A percentile compares a stretch with the other conserved stretches of the same genome.
Conservation (phyloP, 2,888 invertebrate genomes). For the Hypolimnas misippus region DNA sequence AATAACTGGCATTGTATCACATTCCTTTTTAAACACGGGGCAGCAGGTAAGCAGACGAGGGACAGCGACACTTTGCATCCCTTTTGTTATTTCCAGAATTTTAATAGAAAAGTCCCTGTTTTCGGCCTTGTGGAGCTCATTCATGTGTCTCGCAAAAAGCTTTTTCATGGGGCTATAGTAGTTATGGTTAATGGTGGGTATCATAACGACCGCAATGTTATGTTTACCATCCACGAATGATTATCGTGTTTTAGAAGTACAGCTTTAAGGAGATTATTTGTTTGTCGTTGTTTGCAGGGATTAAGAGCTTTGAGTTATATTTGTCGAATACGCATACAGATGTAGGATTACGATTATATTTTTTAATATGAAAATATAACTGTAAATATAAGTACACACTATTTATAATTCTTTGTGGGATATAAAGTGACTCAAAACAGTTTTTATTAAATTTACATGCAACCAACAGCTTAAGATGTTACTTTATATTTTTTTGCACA, state of each 20-base stretch:
- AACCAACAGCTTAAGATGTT: background rate
- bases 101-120: conserved; percentile 70
- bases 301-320: too few species aligned
- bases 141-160: conserved; percentile 44
- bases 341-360: too few species aligned
- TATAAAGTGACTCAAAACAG: background rate
- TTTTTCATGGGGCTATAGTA: conserved; percentile 40
- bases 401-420: too few species aligned
- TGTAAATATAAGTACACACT: too few species aligned
- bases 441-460: background rate
- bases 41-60: conserved; percentile 72
- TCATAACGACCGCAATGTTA: conserved; percentile 36
- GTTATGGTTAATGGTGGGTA: conserved; percentile 37
- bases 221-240: conserved; percentile 34
- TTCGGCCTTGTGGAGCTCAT: conserved; percentile 42
- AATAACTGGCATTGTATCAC: conserved; percentile 78
- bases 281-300: background rate
- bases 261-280: conserved; percentile 25
- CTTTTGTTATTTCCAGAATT: conserved; percentile 79
- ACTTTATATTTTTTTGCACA: background rate
- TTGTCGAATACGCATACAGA: too few species aligned
- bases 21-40: conserved; percentile 74
- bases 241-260: conserved; percentile 35
- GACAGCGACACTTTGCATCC: conserved; percentile 64
- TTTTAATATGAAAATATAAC: too few species aligned